Percentiles rank a stretch among this genome's conserved stretches.
Evolutionary conservation across 2,113 vertebrate genomes (phyloP).

Genomic region (Megaceryle maxima): DNA sequence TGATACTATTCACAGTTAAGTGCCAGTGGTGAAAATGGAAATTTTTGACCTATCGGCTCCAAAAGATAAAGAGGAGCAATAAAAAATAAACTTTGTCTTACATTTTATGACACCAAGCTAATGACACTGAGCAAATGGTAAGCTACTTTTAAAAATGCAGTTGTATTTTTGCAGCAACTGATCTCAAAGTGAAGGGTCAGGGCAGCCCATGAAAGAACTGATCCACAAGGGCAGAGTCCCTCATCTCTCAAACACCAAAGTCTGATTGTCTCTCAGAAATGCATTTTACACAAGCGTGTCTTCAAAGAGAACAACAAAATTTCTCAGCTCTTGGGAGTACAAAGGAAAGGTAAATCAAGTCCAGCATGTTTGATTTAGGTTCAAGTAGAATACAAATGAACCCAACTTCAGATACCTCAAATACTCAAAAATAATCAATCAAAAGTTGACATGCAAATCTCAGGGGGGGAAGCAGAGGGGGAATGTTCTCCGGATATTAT

Average conservation of each 20-base stretch:
- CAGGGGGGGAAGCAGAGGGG: fast-evolving
- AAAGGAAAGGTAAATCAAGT: not conserved
- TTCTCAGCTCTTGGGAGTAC: not conserved
- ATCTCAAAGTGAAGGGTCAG: not conserved
- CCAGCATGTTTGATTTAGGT: not conserved
- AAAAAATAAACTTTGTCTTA: not conserved
- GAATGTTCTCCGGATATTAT: not conserved
- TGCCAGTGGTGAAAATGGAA: not conserved
- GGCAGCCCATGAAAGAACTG: not conserved
- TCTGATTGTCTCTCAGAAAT: not conserved
- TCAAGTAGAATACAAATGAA: not conserved
- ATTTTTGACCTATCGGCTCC: not conserved
- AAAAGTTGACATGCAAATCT: not conserved
- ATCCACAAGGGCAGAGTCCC: not conserved
- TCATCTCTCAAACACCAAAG: not conserved
- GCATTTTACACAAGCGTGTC: fast-evolving
- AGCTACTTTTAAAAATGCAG: not conserved
- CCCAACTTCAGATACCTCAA: not conserved
- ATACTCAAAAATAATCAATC: not conserved
- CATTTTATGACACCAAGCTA: not conserved
- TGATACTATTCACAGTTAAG: not conserved
- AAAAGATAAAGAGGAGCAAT: not conserved
- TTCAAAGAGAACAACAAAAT: not conserved
- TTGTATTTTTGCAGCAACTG: not conserved
- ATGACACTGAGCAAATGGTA: not conserved